phyloP scores from a whole-genome alignment of 2,797 vertebrate genomes.

The Garrulus glandarius region DNA sequence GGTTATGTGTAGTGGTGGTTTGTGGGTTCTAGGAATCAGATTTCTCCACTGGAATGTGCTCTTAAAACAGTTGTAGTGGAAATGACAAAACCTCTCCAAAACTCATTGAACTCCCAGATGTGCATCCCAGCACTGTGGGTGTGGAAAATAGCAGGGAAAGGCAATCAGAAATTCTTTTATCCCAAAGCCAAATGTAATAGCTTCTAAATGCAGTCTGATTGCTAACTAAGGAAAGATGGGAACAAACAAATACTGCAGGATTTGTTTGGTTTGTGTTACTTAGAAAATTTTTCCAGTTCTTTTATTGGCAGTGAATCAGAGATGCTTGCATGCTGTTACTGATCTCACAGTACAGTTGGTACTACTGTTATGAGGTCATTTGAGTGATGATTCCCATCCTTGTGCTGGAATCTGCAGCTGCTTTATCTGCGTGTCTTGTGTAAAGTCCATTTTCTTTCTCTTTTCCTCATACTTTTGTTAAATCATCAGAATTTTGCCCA shows the following conservation, averaged over 20 bases:
- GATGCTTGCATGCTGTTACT: neutral
- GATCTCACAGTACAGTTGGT: neutral
- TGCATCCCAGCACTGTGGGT: neutral
- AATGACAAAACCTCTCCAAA: neutral
- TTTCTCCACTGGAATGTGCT: neutral
- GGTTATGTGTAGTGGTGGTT: accelerated
- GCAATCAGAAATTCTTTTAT: neutral
- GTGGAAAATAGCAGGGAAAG: neutral
- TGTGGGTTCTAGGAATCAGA: neutral
- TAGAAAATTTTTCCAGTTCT: neutral
- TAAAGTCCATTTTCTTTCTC: neutral
- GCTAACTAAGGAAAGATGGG: neutral
- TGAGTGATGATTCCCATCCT: neutral
- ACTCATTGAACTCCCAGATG: neutral
- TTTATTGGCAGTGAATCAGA: neutral
- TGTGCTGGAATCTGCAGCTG: neutral
- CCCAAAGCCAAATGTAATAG: neutral
- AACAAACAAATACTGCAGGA: neutral
- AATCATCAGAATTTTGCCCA: neutral
- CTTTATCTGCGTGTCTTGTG: neutral
- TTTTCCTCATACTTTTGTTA: neutral
- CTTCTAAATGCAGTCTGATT: neutral
- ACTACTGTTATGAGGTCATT: neutral
- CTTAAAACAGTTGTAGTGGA: neutral
- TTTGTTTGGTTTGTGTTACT: neutral